A percentile compares a stretch with the other conserved stretches of the same genome.
Evolutionary conservation across 1,140 invertebrate genomes (phyloP).

Genomic region (Pachyrhynchus sulphureomaculatus): DNA sequence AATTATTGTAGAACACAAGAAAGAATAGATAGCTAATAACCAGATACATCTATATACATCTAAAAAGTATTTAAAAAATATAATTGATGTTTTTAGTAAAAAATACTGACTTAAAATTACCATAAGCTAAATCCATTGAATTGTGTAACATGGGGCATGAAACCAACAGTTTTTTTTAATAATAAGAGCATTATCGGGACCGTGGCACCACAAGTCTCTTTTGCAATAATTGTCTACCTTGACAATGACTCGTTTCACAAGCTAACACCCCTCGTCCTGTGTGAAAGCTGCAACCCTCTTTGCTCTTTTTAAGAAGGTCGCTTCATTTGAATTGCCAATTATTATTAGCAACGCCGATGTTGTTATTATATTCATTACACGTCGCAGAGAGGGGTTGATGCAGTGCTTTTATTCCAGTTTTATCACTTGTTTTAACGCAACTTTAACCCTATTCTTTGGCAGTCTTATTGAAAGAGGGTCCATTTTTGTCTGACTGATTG

Average conservation of each 20-base stretch:
- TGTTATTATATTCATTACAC: slow-evolving; percentile 37
- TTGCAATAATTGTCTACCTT: slow-evolving; percentile 15
- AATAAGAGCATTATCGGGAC: slow-evolving; percentile 11
- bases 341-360: slow-evolving; percentile 33
- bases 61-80: too few relatives aligned
- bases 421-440: slow-evolving; percentile 33
- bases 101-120: too few relatives aligned
- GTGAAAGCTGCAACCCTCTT: slow-evolving; percentile 21
- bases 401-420: slow-evolving; percentile 8
- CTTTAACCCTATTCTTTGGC: slow-evolving; percentile 22
- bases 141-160: background rate
- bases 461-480: slow-evolving; percentile 19
- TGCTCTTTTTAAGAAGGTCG: slow-evolving; percentile 33
- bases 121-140: too few relatives aligned
- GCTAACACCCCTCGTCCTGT: slow-evolving; percentile 25
- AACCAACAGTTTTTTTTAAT: slow-evolving; percentile 7
- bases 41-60: too few relatives aligned
- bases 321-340: slow-evolving; percentile 36
- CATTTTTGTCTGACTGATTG: slow-evolving; percentile 7
- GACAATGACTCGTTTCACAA: slow-evolving; percentile 19
- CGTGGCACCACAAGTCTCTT: slow-evolving; percentile 10
- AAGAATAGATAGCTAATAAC: too few relatives aligned
- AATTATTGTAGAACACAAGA: too few relatives aligned
- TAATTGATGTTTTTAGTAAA: too few relatives aligned
- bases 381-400: slow-evolving; percentile 9